Base-by-base conservation (phyloP, 2,113 vertebrate species). In the Psettodes erumei region DNA sequence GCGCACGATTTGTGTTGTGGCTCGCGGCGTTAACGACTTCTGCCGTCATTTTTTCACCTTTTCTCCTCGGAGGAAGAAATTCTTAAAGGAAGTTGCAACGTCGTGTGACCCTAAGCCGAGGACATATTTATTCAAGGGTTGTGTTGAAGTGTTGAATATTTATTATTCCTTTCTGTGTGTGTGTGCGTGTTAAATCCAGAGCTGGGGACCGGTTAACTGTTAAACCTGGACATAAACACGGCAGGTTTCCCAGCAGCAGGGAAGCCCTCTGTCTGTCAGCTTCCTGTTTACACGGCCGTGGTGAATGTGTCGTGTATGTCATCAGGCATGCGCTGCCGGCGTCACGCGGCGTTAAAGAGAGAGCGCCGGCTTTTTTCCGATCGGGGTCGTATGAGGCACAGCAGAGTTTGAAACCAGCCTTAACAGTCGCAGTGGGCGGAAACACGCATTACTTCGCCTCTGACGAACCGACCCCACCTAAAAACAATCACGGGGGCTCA, bases 21-120 rank as follows among this genome's bases (percentile, higher is more conserved):
- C n/a, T n/a, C n/a, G 67, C 10, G 51, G 13, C 56, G 64, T 64
- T 80, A 56, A 85, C 70, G 43, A 61, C 63, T 10, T 64, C 42
- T n/a, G 30, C 35, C 1, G 59, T 63, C 59, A 43, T 56, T n/a
- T 75, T n/a, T 67, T 66, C 37, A 65, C 50, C 42, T 78, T 54
- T 51, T 19, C 35, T 42, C 25, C 23, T 3, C 7, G 63, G 27
- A n/a, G 27, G 27, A 27, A 42, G 15, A 73, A 42, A 60, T 23
- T 56, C 23, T 1, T 12, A 38, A 35, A 47, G 38, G 3, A 53
- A 51, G 15, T n/a, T n/a, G 13, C n/a, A 40, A 23, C 32, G 9
- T 32, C 37, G n/a, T 35, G 6, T 63, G 43, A 62, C 32, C 30
- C 18, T 25, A 9, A 60, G 18, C 38, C 13, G 7, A 15, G n/a